These are phyloP conservation scores for Beris morrisii DNA, from an alignment of 2,888 invertebrate genomes.

Conservation along the genomic window DNA sequence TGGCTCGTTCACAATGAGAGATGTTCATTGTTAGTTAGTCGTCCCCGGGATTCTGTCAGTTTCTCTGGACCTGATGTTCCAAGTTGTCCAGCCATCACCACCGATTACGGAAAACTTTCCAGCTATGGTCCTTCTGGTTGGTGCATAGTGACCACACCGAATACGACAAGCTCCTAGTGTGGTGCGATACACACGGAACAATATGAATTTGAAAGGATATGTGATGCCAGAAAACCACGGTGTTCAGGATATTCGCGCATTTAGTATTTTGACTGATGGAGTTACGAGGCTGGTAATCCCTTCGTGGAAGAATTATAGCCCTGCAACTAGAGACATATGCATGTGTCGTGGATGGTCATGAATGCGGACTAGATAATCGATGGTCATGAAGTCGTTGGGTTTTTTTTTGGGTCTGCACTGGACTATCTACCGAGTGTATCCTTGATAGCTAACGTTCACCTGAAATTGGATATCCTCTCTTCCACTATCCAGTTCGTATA, in stretches of 20 bases:
- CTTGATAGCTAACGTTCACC: no score
- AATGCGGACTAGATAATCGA: no score
- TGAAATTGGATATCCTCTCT: no score
- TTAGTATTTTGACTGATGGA: slow-evolving; percentile 17
- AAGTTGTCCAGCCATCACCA: slow-evolving; percentile 6
- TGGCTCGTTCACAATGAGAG: slow-evolving; percentile 38
- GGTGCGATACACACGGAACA: not conserved
- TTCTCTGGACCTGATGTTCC: slow-evolving; percentile 14
- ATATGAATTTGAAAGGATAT: slow-evolving; percentile 29
- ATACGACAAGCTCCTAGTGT: not conserved
- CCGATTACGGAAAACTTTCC: not conserved
- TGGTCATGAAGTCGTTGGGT: no score
- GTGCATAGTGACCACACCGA: not conserved
- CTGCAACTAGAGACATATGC: no score
- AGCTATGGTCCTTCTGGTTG: not conserved
- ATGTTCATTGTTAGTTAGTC: slow-evolving; percentile 29
- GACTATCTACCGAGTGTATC: no score
- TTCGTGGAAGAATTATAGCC: no score
- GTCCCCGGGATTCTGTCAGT: slow-evolving; percentile 19
- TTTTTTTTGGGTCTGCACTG: no score
- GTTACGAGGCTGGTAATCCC: not conserved
- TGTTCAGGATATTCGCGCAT: slow-evolving; percentile 8
- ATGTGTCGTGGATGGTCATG: no score
- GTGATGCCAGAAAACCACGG: slow-evolving; percentile 1
- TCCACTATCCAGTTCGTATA: no score